Evolutionary conservation across 1,140 invertebrate species (phyloP).

Genomic region (Wasmannia auropunctata): DNA sequence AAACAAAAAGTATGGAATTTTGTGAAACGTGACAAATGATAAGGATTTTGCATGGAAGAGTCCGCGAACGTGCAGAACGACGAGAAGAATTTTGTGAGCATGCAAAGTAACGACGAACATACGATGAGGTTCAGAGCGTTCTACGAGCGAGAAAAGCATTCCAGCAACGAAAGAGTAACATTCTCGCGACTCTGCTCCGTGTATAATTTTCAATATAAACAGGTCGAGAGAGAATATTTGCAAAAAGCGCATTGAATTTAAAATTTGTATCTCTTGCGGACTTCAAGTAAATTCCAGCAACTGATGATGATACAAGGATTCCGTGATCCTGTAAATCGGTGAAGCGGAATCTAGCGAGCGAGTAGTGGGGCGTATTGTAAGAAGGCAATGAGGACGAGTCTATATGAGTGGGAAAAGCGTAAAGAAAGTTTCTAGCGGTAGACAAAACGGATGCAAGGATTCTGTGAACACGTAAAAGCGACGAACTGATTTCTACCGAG

Average conservation of each 20-base stretch:
- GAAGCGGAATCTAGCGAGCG: conserved; percentile 31
- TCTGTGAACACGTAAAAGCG: not conserved
- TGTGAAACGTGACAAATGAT: conserved; percentile 42
- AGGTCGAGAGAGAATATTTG: conserved; percentile 26
- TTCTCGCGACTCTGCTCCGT: conserved; percentile 33
- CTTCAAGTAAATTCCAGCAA: not conserved
- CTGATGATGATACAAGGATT: not conserved
- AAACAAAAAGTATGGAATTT: conserved; percentile 26
- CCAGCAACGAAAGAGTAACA: conserved; percentile 46
- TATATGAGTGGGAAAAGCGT: conserved; percentile 35
- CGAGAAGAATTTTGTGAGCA: conserved; percentile 52
- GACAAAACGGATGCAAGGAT: conserved; percentile 7
- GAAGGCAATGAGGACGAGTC: conserved; percentile 42
- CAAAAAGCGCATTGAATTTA: conserved; percentile 19
- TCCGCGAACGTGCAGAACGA: conserved; percentile 40
- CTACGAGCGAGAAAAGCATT: conserved; percentile 42
- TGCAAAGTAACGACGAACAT: conserved; percentile 42
- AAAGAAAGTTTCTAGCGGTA: conserved; percentile 1
- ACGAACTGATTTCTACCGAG: conserved; percentile 8
- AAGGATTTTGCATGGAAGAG: conserved; percentile 38
- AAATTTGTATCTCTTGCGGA: conserved; percentile 18
- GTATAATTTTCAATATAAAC: conserved; percentile 56
- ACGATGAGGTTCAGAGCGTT: conserved; percentile 48
- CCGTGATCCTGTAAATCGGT: conserved; percentile 9
- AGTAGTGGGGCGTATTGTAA: conserved; percentile 7